phyloP scores from a whole-genome alignment of 2,113 vertebrate genomes.

The Excalfactoria chinensis region DNA sequence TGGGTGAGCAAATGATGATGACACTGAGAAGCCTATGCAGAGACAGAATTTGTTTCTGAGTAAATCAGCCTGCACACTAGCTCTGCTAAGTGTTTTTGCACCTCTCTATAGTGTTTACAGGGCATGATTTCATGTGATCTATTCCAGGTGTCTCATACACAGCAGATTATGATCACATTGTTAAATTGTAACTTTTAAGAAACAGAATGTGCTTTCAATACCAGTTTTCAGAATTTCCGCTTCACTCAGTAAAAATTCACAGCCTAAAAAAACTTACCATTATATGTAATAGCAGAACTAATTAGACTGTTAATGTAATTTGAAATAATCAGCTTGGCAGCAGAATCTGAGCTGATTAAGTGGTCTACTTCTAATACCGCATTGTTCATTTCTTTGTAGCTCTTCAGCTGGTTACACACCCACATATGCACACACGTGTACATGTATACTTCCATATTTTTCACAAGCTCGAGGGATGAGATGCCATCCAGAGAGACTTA shows the following conservation, averaged over 20 bases:
- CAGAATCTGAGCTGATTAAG: not conserved
- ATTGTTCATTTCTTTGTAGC: not conserved
- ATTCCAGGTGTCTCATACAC: not conserved
- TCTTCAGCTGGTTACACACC: not conserved
- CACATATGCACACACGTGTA: not conserved
- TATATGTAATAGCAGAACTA: not conserved
- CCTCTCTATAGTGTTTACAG: not conserved
- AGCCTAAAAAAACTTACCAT: not conserved
- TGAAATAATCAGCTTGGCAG: not conserved
- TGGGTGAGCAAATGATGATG: not conserved
- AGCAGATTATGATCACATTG: not conserved
- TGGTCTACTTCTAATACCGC: not conserved
- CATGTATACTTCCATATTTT: too few relatives aligned
- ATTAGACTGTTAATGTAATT: not conserved
- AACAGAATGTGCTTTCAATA: not conserved
- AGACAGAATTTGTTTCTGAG: not conserved
- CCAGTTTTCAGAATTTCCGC: not conserved
- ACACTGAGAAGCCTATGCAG: not conserved
- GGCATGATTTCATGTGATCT: not conserved
- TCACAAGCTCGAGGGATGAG: too few relatives aligned
- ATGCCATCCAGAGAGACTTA: too few relatives aligned
- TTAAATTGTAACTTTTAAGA: not conserved
- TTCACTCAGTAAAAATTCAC: not conserved
- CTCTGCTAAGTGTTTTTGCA: not conserved
- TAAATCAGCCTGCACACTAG: not conserved